A percentile compares a stretch with the other conserved stretches of the same genome.
These are phyloP conservation scores for Stratiolaelaps scimitus DNA, from an alignment of 1,140 invertebrate species.

Conservation along the genomic window DNA sequence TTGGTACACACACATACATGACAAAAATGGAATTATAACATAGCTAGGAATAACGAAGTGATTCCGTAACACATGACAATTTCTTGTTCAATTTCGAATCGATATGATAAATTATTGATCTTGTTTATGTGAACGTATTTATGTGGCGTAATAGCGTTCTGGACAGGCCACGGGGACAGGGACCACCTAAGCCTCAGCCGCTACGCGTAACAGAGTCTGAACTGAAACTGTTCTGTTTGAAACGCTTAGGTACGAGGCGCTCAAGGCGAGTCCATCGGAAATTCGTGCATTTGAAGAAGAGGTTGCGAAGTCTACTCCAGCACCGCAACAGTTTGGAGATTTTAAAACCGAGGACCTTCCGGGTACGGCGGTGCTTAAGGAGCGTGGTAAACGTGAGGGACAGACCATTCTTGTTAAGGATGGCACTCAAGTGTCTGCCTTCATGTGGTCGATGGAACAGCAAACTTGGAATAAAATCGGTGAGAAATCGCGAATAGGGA, in stretches of 20 bases:
- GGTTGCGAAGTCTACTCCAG: constrained; percentile 51
- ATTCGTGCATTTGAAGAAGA: constrained; percentile 58
- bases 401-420: constrained; percentile 71
- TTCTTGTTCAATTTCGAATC: no score
- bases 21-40: no score
- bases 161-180: no score
- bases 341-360: constrained; percentile 72
- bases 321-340: constrained; percentile 56
- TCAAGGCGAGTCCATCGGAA: constrained; percentile 47
- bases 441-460: constrained; percentile 56
- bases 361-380: constrained; percentile 56
- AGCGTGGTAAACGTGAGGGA: constrained; percentile 65
- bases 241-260: not conserved
- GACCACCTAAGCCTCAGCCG: no score
- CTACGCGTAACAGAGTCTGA: no score
- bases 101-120: no score
- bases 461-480: constrained; percentile 57
- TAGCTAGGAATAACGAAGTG: no score
- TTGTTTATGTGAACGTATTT: no score
- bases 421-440: constrained; percentile 51
- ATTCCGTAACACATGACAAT: no score
- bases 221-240: no score
- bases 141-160: no score
- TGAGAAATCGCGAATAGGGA: constrained; percentile 1
- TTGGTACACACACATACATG: no score